Base-by-base conservation (phyloP, 2,113 vertebrate genomes). In the Budorcas taxicolor region DNA sequence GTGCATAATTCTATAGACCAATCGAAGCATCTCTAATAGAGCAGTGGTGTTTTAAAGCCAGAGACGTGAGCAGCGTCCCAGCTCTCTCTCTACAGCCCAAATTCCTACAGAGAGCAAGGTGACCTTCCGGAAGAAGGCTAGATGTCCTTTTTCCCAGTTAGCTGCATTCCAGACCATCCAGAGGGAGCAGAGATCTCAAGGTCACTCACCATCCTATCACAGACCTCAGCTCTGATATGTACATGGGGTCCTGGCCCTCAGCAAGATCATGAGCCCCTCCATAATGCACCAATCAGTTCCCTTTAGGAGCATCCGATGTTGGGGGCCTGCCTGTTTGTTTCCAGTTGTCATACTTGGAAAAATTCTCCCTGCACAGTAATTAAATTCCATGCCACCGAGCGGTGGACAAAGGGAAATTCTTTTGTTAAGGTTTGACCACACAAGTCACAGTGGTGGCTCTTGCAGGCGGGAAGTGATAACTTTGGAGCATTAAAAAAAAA, bases 401-500 rank as follows among this genome's bases (percentile, higher is more conserved):
- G 80, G 98, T 98, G 98, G 99, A 99, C 99, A 98, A 98, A 99
- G 98, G 99, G 98, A 99, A 99, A 99, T 98, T 99, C 99, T 99
- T 99, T 99, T 99, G 99, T 99, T 99, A 99, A 99, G 99, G 98
- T 99, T 98, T 99, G 99, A 99, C 99, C 99, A 99, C 99, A 99
- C 99, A 99, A 99, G 99, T 99, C 99, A 99, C 99, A 98, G 98
- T 95, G 89, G 98, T 97, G 98, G 98, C 96, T 99, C 99, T 99
- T 98, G 98, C 99, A 99, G 99, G 98, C 90, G 98, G 99, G 99
- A 99, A 99, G 99, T 99, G 99, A 99, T 99, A 99, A 99, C 99
- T 99, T 99, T 99, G 99, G 99, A 99, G 99, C 99, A 99, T 99
- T 99, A 99, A 99, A 99, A 99, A 99, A 99, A 99, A 99, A 99